Percentiles rank a stretch among this genome's conserved stretches.
Evolutionary conservation across 2,888 invertebrate species (phyloP).

Genomic region (Dasysyrphus albostriatus): DNA sequence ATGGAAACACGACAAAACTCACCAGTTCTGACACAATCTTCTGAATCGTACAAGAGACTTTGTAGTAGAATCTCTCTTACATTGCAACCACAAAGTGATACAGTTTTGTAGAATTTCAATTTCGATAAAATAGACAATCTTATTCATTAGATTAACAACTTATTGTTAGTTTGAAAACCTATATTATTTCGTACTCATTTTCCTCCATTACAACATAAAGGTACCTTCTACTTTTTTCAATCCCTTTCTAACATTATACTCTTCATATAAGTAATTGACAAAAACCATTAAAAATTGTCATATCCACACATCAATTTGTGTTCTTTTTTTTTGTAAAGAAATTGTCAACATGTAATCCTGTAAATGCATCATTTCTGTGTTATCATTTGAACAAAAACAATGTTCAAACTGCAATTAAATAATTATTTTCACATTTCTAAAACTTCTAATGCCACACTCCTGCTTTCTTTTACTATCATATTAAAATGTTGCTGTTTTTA

Average conservation of each 20-base stretch:
- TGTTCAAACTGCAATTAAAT: constrained; percentile 27
- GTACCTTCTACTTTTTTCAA: not conserved
- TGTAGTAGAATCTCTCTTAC: too few species aligned
- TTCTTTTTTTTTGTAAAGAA: not conserved
- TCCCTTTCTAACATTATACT: not conserved
- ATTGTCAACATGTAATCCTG: not conserved
- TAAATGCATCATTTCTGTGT: constrained; percentile 12
- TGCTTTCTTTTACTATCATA: not conserved
- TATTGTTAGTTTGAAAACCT: not conserved
- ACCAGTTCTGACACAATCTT: too few species aligned
- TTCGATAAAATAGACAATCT: not conserved
- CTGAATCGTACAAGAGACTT: too few species aligned
- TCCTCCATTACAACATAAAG: not conserved
- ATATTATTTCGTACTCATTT: not conserved
- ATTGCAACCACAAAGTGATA: too few species aligned
- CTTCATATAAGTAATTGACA: not conserved
- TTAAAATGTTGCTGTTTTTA: not conserved
- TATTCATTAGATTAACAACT: not conserved
- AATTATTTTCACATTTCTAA: constrained; percentile 24
- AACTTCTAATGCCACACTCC: constrained; percentile 34
- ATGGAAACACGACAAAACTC: too few species aligned
- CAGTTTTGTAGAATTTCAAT: not conserved
- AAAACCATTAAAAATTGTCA: not conserved
- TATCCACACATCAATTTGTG: not conserved
- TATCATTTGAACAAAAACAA: not conserved